A percentile compares a stretch with the other conserved stretches of the same genome.
These are phyloP conservation scores for Acyrthosiphon pisum DNA, from an alignment of 1,140 invertebrate genomes.

Conservation along the genomic window DNA sequence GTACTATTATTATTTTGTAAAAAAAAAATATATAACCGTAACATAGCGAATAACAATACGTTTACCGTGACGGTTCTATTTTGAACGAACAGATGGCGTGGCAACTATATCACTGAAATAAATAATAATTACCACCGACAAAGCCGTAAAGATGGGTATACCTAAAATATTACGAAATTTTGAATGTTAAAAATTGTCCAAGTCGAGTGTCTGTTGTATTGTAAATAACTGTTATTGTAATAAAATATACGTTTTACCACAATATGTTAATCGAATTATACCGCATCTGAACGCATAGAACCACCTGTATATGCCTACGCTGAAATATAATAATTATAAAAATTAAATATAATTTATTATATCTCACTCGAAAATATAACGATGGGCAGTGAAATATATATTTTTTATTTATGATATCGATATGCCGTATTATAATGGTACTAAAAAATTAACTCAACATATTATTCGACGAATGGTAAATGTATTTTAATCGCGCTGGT, in stretches of 20 bases:
- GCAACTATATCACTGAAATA: neutral
- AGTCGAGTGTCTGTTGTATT: no score
- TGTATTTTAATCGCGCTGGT: neutral
- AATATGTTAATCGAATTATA: no score
- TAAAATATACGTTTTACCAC: no score
- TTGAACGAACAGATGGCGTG: neutral
- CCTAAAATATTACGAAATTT: neutral
- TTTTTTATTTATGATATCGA: neutral
- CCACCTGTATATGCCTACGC: no score
- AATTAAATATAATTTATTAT: neutral
- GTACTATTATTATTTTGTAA: no score
- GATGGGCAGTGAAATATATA: neutral
- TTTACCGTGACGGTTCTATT: neutral
- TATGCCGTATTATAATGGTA: neutral
- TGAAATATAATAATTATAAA: neutral
- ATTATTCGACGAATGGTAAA: neutral
- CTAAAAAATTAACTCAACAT: neutral
- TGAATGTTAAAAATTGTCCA: no score
- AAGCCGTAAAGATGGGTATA: neutral
- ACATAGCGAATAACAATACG: no score
- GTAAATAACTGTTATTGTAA: no score
- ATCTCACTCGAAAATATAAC: no score
- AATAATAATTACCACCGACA: neutral
- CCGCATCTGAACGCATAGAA: no score
- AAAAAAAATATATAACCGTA: no score